Evolutionary conservation across 2,888 invertebrate genomes (phyloP), one percentile per base, ranked within the genome.

Genomic region (Tillus elongatus): DNA sequence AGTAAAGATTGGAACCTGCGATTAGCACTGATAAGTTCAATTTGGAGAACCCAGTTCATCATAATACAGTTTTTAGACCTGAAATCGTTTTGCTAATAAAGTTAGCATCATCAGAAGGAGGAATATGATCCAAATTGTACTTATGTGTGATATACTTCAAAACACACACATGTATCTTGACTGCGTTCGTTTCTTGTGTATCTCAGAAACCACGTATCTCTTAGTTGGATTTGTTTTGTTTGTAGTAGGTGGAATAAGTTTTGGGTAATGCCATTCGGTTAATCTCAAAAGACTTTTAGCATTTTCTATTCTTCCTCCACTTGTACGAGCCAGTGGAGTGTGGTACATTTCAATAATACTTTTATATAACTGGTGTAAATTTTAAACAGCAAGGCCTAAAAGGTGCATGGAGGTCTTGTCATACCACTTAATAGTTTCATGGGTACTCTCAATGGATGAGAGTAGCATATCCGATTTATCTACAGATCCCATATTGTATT

Each of bases 361-460:
- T 36, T 44, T 35, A 33, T 43, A 47, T 15, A 51, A 26, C 3
- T 37, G 35, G 39, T 45, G 41, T n/a, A 50, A 43, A 39, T 54
- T 48, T 24, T 42, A 29, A 26, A 49, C 29, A 12, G 34, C 29
- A 12, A 48, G 36, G 28, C 51, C 49, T 10, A 50, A 11, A 4
- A 53, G 39, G 39, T 52, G 50, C 34, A 56, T 53, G 41, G 54
- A 53, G 15, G 53, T 28, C 43, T 57, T 56, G 32, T 49, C 49
- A 32, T 52, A 51, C 47, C 49, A 52, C 34, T 53, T 52, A 1
- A 44, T 13, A 2, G 40, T 35, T 41, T 46, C 47, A 3, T 50
- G 30, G 2, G 42, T 39, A 13, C 35, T 43, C 36, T 51, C 46
- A 4, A 40, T 35, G n/a, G 42, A 44, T 30, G 45, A 45, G 8